Percentiles rank a stretch among this genome's conserved stretches.
These are phyloP conservation scores for Drosophila mojavensis DNA, from an alignment of 1,140 invertebrate genomes.

Conservation along the genomic window DNA sequence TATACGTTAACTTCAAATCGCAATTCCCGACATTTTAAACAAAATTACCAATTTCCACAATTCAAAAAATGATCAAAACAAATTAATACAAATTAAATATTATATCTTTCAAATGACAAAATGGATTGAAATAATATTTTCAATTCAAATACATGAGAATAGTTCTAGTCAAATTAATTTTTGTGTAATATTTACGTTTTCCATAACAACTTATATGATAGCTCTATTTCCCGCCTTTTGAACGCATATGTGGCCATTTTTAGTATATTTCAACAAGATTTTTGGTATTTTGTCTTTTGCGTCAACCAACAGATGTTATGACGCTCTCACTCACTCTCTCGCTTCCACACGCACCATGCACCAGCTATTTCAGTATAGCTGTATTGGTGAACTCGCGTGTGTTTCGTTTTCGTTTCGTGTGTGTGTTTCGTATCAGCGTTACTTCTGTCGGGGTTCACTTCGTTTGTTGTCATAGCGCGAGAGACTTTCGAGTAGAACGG, in stretches of 20 bases:
- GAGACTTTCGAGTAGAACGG: constrained; percentile 45
- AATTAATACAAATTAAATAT: no score
- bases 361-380: not conserved
- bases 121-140: no score
- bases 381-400: constrained; percentile 9
- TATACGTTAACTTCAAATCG: no score
- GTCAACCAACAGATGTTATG: constrained; percentile 17
- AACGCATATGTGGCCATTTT: not conserved
- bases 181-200: not conserved
- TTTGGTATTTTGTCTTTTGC: constrained; percentile 25
- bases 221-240: constrained; percentile 8
- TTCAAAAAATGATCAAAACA: no score
- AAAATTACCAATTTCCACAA: no score
- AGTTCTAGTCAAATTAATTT: not conserved
- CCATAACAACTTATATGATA: not conserved
- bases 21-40: no score
- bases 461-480: constrained; percentile 52
- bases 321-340: constrained; percentile 6
- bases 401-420: not conserved
- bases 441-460: constrained; percentile 22
- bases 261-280: not conserved
- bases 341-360: constrained; percentile 17
- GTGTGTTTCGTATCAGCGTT: constrained; percentile 28
- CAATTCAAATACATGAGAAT: no score
- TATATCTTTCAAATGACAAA: no score